phyloP scores from a whole-genome alignment of 2,888 invertebrate species.

The Drosophila kanekoi region DNA sequence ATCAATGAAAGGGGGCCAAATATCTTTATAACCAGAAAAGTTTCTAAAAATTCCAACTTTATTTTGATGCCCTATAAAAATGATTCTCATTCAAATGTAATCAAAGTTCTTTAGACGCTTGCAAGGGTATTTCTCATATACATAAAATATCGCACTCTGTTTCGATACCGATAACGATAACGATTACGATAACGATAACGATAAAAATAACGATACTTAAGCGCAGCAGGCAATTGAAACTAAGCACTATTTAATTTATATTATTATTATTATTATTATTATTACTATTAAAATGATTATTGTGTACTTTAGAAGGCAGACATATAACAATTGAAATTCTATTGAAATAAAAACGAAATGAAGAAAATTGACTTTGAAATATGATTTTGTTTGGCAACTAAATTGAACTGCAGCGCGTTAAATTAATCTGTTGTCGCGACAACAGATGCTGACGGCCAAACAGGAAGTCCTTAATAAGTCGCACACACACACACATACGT shows the following conservation, averaged over 20 bases:
- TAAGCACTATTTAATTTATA: conserved; percentile 76
- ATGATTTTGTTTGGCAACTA: conserved; percentile 17
- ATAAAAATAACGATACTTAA: conserved; percentile 64
- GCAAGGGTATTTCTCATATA: conserved; percentile 38
- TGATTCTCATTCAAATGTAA: too few relatives aligned
- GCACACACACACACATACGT: conserved; percentile 17
- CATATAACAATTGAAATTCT: conserved; percentile 60
- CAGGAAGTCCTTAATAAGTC: conserved; percentile 82
- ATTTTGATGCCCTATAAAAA: too few relatives aligned
- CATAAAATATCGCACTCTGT: conserved; percentile 6
- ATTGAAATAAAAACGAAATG: conserved; percentile 61
- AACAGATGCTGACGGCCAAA: conserved; percentile 68
- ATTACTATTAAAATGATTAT: conserved; percentile 51
- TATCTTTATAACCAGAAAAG: too few relatives aligned
- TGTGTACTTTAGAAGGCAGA: conserved; percentile 57
- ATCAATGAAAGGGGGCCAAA: too few relatives aligned
- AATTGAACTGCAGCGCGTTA: conserved; percentile 79
- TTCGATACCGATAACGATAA: conserved; percentile 20
- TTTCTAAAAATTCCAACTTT: too few relatives aligned
- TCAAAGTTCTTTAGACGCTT: background rate
- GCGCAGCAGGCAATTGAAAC: conserved; percentile 68
- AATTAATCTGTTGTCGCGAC: conserved; percentile 82
- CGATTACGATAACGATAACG: conserved; percentile 6
- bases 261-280: conserved; percentile 31
- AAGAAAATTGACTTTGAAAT: background rate